Evolutionary conservation across 1,140 invertebrate species (phyloP), one percentile per base, ranked within the genome.

Genomic region (Pissodes strobi): DNA sequence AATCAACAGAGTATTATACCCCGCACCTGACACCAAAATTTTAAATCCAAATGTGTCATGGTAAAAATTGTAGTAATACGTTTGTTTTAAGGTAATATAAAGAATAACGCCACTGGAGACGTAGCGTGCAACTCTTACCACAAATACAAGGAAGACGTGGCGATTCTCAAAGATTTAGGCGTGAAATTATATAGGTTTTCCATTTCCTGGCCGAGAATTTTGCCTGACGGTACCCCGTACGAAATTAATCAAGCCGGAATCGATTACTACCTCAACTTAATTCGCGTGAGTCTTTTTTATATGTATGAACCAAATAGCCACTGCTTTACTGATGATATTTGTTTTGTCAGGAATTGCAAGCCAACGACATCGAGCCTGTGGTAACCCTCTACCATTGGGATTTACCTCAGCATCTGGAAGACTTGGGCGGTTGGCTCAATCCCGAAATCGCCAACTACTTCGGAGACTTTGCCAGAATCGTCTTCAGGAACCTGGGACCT

Each of bases 211-310:
- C 63, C 83, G 0, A 70, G 84, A 37, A 64, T 76, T 13, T 48
- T 76, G 22, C 73, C 74, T 13, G 49, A 53, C 25, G 74, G 74
- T 17, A 68, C 48, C 12, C 71, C 76, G 1, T 78, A 82, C 63
- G 63, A 79, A 15, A 69, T 88, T 0, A 88, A 88, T 69, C 77
- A 81, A 37, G 81, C 82, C 53, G 87, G 87, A 17, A 71, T 86
- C 1, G 73, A 81, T 3, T 89, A 88, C 70, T 89, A 90, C 72
- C 83, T 87, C 51, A 81, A 82, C 25, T 73, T 90, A 1, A 82
- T 89, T 8, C 22, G 48, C 18, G 64, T 60, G 49, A 48, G 41
- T 48, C 4, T n/a, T n/a, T 3, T 13, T 49, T 12, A 27, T 49
- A 5, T 3, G 4, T 30, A 17, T 9, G 17, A 55, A 55, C 13